Conservation (phyloP, 2,113 vertebrate species). For the Zosterops hypoxanthus region DNA sequence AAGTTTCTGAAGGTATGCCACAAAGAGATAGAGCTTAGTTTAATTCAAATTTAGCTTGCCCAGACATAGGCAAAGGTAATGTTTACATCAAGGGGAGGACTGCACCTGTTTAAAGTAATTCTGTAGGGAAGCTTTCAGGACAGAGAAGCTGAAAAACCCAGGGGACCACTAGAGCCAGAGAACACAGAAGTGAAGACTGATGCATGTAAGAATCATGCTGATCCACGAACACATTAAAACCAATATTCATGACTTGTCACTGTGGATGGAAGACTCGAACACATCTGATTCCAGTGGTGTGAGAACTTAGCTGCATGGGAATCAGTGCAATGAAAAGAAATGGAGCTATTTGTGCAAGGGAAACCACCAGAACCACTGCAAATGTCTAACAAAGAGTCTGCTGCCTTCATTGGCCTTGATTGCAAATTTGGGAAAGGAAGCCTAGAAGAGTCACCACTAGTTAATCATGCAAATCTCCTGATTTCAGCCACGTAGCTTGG, state of each 20-base stretch:
- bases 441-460: neutral
- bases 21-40: neutral
- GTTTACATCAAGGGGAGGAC: neutral
- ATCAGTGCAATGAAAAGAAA: neutral
- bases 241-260: neutral
- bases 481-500: neutral
- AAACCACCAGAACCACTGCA: neutral
- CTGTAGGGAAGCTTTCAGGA: neutral
- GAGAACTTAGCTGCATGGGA: neutral
- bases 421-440: neutral
- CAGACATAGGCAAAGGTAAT: neutral
- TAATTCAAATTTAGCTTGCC: neutral
- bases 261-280: neutral
- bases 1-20: neutral
- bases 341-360: neutral
- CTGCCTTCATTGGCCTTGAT: neutral
- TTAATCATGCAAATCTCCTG: neutral
- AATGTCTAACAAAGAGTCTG: neutral
- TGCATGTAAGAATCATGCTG: accelerated
- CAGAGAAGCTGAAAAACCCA: neutral
- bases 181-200: neutral
- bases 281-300: neutral
- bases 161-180: neutral
- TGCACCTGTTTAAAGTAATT: neutral
- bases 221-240: neutral